Base-by-base conservation (phyloP, 2,888 invertebrate species). In the Dicyrtomina minuta region DNA sequence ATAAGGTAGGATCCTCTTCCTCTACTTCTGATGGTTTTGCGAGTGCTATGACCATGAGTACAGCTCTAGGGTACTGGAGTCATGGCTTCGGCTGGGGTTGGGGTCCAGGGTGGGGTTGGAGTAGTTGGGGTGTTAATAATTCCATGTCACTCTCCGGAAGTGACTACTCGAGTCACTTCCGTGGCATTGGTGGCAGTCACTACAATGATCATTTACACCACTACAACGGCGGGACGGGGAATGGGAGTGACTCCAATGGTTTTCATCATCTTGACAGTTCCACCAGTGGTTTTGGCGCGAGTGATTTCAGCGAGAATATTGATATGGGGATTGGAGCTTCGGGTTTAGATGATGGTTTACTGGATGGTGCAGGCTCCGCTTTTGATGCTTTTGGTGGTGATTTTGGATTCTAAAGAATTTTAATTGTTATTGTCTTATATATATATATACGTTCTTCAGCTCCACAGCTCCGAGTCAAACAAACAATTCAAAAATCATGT, bases 381-480 rank as follows among this genome's bases (percentile, higher is more conserved):
- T 70, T 66, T 53, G 70, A 70, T 61, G 65, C 59, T 15, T 74
- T 74, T 67, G 72, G 74, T 39, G 74, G 74, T 13, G 74, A 74
- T 44, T 73, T 74, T 43, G 74, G 74, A 46, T 73, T 74, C 43
- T 74, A 66, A 72, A 66, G 44, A 61, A 33, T 33, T 33, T 33
- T 5, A n/a, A n/a, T n/a, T n/a, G n/a, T n/a, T n/a, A 22, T n/a
- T n/a, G n/a, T n/a, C n/a, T n/a, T n/a, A n/a, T n/a, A n/a, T n/a
- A n/a, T n/a, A n/a, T n/a, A n/a, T n/a, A n/a, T n/a, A n/a, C n/a
- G n/a, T n/a, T n/a, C n/a, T n/a, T n/a, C n/a, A n/a, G n/a, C n/a
- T n/a, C n/a, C n/a, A n/a, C n/a, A n/a, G n/a, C n/a, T n/a, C n/a
- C n/a, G n/a, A n/a, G n/a, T n/a, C n/a, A n/a, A 22, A 15, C 27